Evolutionary conservation across 1,140 invertebrate genomes (phyloP), one percentile per base, ranked within the genome.

Genomic region (Pogonognathellus flavescens): DNA sequence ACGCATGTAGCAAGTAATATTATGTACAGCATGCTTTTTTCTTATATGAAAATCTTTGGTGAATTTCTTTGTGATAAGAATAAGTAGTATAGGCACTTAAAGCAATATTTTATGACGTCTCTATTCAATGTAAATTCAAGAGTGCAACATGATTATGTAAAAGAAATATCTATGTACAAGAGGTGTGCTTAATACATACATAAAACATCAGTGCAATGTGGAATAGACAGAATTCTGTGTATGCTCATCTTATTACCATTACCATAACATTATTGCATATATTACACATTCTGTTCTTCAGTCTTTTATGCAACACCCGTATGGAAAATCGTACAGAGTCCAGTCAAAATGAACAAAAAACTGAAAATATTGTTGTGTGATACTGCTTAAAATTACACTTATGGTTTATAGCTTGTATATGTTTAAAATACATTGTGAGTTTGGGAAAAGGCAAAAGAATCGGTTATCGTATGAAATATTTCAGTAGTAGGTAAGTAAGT

Each of bases 161-260:
- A 41, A 41, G 31, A 41, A 41, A 6, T 6, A 41, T 41, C 1
- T 6, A 41, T 1, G 31, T 3, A 41, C 31, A 41, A 41, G 31
- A 41, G 31, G 31, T 6, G 6, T 41, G 6, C 31, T 3, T 41
- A 41, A 41, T 41, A 41, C 2, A 41, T 41, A 6, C 31, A 41
- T 41, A 41, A 41, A 1, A 41, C 31, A 41, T 41, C 31, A 31
- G 9, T 31, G 25, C 10, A 9, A 31, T 31, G 25, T 22, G 13
- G 4, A n/a, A 16, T 13, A 70, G 25, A 70, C 25, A 49, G 31
- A 52, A 49, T n/a, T 62, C 13, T 49, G 49, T 76, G 70, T 76
- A 50, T 76, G 70, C 41, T 31, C 41, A 18, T 50, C 41, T 76
- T 41, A 76, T 76, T 76, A 76, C 70, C 70, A 76, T 25, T 41